Evolutionary conservation across 2,888 invertebrate species (phyloP).

Genomic region (Nephrotoma flavescens): DNA sequence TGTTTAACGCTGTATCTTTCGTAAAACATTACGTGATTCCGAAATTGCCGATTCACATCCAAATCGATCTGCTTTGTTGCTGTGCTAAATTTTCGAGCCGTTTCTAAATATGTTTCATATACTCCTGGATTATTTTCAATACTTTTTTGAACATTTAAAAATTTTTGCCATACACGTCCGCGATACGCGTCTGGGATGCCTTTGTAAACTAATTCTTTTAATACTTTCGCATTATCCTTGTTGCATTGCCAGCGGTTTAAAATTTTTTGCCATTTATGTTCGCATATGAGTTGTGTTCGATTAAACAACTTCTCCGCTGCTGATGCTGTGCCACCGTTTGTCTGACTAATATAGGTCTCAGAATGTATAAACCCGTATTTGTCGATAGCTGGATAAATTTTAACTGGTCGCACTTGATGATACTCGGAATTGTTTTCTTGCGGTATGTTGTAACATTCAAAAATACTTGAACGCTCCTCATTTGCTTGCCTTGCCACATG

Average conservation of each 20-base stretch:
- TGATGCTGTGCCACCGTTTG: not conserved
- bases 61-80: constrained; percentile 98
- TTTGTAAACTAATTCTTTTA: constrained; percentile 81
- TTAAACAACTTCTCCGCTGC: constrained; percentile 56
- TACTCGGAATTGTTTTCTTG: constrained; percentile 80
- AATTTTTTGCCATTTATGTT: constrained; percentile 98
- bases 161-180: constrained; percentile 56
- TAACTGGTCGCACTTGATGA: constrained; percentile 86
- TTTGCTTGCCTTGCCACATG: constrained; percentile 73
- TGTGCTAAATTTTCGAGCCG: constrained; percentile 82
- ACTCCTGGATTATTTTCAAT: constrained; percentile 66
- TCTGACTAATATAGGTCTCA: constrained; percentile 40
- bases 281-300: constrained; percentile 70
- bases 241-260: constrained; percentile 64
- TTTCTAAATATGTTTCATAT: constrained; percentile 73
- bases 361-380: constrained; percentile 79
- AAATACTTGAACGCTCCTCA: constrained; percentile 86
- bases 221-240: constrained; percentile 53
- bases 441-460: constrained; percentile 78
- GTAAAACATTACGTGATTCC: constrained; percentile 86
- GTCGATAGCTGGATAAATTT: constrained; percentile 87
- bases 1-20: constrained; percentile 93
- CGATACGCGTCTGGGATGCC: constrained; percentile 91
- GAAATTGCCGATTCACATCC: constrained; percentile 98
- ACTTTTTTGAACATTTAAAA: constrained; percentile 64